Conservation (phyloP, 37 sponge, comb jelly and placozoan species). For the Geodia barretti region DNA sequence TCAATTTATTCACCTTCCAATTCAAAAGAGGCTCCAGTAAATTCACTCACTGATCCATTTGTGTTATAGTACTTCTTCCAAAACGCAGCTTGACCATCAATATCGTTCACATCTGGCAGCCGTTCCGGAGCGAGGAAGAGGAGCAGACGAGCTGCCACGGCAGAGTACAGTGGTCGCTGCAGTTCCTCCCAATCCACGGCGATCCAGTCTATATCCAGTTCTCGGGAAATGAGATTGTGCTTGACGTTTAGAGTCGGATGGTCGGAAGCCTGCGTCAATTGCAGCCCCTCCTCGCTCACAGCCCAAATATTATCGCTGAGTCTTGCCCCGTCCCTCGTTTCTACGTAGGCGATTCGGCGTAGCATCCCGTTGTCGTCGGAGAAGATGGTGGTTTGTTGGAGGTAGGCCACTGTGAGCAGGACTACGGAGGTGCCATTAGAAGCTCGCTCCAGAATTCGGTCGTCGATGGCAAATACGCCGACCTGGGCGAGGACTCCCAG, state of each 20-base stretch:
- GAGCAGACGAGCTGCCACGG: conserved; percentile 1
- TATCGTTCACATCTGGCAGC: neutral
- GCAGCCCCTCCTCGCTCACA: neutral
- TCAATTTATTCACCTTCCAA: conserved; percentile 8
- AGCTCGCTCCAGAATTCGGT: no score
- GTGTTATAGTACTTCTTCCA: conserved; percentile 5
- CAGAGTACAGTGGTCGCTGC: neutral
- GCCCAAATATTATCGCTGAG: neutral
- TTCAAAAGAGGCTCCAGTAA: neutral
- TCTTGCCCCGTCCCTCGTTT: neutral
- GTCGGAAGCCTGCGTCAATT: neutral
- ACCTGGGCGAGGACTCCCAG: no score
- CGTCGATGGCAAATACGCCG: no score
- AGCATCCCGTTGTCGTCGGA: neutral
- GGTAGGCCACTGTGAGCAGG: neutral
- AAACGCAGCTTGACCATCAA: neutral
- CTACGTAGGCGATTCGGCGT: neutral
- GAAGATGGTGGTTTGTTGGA: neutral
- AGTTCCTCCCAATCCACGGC: neutral
- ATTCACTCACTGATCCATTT: neutral
- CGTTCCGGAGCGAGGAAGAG: neutral
- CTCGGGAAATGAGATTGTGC: no score
- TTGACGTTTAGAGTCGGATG: no score
- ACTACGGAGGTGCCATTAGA: conserved; percentile 9
- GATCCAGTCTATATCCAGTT: neutral